These are phyloP conservation scores for Lepeophtheirus salmonis DNA, from an alignment of 1,140 invertebrate species.

Conservation along the genomic window DNA sequence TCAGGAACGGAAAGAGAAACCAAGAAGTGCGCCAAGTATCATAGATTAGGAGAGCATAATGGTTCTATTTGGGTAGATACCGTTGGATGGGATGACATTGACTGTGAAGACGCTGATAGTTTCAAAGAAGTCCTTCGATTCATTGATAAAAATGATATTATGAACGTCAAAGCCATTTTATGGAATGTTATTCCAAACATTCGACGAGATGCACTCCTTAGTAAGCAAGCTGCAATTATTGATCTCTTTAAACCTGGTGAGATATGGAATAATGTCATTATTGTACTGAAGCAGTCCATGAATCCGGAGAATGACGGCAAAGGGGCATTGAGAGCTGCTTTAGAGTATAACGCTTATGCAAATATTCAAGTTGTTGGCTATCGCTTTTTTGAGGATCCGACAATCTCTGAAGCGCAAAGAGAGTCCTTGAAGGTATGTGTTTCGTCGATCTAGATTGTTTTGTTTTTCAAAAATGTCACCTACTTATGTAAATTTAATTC, in stretches of 20 bases:
- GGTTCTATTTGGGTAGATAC: constrained; percentile 9
- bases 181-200: constrained; percentile 8
- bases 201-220: background rate
- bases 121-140: constrained; percentile 14
- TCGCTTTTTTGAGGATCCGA: background rate
- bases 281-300: constrained; percentile 1
- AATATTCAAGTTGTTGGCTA: background rate
- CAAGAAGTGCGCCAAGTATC: background rate
- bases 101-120: constrained; percentile 4
- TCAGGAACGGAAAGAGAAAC: background rate
- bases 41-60: background rate
- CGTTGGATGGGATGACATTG: constrained; percentile 9
- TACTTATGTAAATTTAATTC: background rate
- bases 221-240: constrained; percentile 5
- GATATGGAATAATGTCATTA: constrained; percentile 16
- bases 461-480: background rate
- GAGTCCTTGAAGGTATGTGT: background rate
- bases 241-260: constrained; percentile 5
- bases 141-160: constrained; percentile 11
- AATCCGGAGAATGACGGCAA: constrained; percentile 9
- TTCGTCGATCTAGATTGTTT: background rate
- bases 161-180: constrained; percentile 7
- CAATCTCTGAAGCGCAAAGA: background rate
- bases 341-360: background rate
- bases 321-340: background rate